Base-by-base conservation (phyloP, 2,113 vertebrate genomes). In the Cromileptes altivelis region DNA sequence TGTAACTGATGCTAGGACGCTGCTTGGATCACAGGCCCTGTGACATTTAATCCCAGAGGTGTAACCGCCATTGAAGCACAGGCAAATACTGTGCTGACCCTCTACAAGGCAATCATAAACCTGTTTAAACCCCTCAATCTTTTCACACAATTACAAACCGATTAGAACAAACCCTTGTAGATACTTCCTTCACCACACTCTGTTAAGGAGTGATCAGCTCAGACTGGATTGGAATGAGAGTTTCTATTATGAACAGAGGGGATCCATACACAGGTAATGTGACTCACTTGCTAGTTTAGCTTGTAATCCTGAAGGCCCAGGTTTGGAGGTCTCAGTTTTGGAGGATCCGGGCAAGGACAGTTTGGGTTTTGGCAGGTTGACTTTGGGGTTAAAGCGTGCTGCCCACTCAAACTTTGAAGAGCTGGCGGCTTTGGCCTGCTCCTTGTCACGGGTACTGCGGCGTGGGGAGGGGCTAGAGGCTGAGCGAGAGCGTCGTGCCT, bases 321-420 rank as follows among this genome's bases (percentile, higher is more conserved):
- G 97, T 96, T 99, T 99, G 93, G 97, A 98, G 85, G 97, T 95
- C 94, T 99, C 98, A 15, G 97, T 96, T 92, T 99, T 99, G 90
- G 98, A 99, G 92, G 98, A 98, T 92, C 97, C 97, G 70, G 98
- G 97, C 82, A 99, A 96, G 95, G 98, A 97, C 95, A 99, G 97
- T 96, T 99, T 99, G 93, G 98, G 97, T 97, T 99, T 99, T 96
- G 98, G 97, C 93, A 99, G 96, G 94, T 97, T 99, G 92, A 99
- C 98, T 97, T 99, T 99, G 67, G 98, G 97, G 94, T 97, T 99
- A 88, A 99, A 99, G 84, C 98, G 97, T 93, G 98, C 96, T 90
- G 98, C 97, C 98, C 98, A 99, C 94, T 99, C 98, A 93, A 99
- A 99, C 91, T 99, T 99, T 71, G 98, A 99, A 93, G 98, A 98